Conservation (phyloP, 1,140 invertebrate genomes). For the Berghia stephanieae region DNA sequence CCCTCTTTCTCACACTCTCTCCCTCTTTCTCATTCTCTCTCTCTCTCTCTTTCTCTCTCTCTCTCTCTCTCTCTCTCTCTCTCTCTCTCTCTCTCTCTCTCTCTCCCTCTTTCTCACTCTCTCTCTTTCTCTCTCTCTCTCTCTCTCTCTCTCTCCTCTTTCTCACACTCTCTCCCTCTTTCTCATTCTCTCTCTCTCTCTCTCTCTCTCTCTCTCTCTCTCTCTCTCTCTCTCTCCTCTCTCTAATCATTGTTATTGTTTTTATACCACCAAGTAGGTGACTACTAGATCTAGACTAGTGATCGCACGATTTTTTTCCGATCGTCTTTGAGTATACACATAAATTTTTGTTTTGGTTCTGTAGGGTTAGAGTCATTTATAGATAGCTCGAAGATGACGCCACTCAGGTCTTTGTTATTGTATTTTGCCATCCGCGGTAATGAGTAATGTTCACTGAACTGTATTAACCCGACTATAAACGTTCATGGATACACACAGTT, state of each 20-base stretch:
- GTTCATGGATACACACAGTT: too few species aligned
- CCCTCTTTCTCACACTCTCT: neutral
- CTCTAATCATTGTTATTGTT: neutral
- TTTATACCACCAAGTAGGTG: neutral
- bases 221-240: neutral
- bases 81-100: neutral
- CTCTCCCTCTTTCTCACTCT: constrained; percentile 1
- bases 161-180: neutral
- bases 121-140: neutral
- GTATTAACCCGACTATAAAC: too few species aligned
- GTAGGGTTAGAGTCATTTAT: neutral
- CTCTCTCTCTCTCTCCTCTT: neutral
- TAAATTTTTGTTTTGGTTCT: neutral
- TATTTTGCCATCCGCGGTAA: too few species aligned
- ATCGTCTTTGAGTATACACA: neutral
- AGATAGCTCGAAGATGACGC: too few species aligned
- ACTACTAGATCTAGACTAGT: neutral
- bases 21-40: too few species aligned
- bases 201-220: constrained; percentile 21
- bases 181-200: neutral
- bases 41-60: neutral
- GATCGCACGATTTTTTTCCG: neutral
- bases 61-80: neutral
- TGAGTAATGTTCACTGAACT: too few species aligned
- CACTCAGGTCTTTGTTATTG: too few species aligned